Percentiles rank a stretch among this genome's conserved stretches.
phyloP scores from a whole-genome alignment of 2,797 vertebrate genomes.

The Acanthornis magna region DNA sequence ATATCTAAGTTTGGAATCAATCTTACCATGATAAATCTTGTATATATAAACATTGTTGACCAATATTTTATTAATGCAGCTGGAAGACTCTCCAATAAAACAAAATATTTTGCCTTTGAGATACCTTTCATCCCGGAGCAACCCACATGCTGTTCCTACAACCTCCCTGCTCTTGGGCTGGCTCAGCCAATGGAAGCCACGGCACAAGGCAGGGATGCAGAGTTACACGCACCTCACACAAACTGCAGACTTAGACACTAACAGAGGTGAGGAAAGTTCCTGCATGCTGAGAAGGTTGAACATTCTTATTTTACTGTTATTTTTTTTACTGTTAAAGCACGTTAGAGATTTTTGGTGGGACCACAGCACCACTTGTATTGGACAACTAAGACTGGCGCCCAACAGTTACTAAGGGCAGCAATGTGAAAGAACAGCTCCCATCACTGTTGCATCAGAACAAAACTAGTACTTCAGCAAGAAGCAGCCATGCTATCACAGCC shows the following conservation, averaged over 20 bases:
- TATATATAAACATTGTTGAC: background rate
- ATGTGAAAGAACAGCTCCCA: background rate
- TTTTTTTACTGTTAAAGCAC: background rate
- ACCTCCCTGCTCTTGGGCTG: background rate
- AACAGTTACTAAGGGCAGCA: background rate
- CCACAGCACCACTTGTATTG: background rate
- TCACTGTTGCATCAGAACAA: background rate
- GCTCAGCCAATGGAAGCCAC: background rate
- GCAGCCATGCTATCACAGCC: background rate
- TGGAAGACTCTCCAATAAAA: conserved; percentile 1
- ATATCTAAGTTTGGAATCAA: conserved; percentile 29
- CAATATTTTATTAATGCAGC: conserved; percentile 44
- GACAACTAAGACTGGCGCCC: no score
- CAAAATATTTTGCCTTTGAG: conserved; percentile 27
- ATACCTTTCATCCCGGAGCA: background rate
- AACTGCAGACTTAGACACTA: background rate
- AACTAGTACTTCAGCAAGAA: background rate
- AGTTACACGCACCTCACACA: background rate
- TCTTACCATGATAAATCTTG: conserved; percentile 30
- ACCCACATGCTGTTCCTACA: background rate
- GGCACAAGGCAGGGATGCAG: background rate
- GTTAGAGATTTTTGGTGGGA: background rate
- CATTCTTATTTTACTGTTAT: background rate
- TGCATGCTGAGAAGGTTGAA: background rate
- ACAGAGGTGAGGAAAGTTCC: background rate